phyloP scores from a whole-genome alignment of 1,140 invertebrate genomes.

The Magallana gigas region DNA sequence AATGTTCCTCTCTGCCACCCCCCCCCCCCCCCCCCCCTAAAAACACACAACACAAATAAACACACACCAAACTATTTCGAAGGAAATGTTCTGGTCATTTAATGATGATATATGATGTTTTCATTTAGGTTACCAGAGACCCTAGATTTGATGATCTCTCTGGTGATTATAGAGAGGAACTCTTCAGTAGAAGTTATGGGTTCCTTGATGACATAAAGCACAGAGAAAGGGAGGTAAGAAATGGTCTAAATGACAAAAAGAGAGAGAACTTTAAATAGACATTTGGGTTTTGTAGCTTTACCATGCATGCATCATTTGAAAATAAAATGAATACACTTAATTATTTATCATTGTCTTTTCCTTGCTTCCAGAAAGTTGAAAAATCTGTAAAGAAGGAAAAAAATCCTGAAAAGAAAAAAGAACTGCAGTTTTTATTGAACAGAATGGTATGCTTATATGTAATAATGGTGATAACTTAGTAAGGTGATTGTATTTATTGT shows the following conservation, averaged over 20 bases:
- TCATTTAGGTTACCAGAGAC: slow-evolving; percentile 80
- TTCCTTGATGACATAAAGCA: slow-evolving; percentile 84
- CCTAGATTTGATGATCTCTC: slow-evolving; percentile 90
- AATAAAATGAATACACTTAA: background rate
- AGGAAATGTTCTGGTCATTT: too few relatives aligned
- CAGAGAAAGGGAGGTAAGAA: slow-evolving; percentile 69
- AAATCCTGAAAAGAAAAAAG: slow-evolving; percentile 83
- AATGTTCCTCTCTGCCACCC: too few relatives aligned
- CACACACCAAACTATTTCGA: too few relatives aligned
- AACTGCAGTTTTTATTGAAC: slow-evolving; percentile 87
- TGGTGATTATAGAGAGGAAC: slow-evolving; percentile 86
- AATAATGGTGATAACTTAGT: too few relatives aligned
- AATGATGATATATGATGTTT: too few relatives aligned
- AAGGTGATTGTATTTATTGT: too few relatives aligned
- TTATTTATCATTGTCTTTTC: background rate
- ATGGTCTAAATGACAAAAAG: background rate
- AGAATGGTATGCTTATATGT: slow-evolving; percentile 81
- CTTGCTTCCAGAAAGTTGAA: slow-evolving; percentile 59
- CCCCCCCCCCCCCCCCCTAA: too few relatives aligned
- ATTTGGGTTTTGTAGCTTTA: background rate
- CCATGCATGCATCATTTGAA: background rate
- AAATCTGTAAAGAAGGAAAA: slow-evolving; percentile 68
- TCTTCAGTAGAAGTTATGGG: slow-evolving; percentile 87
- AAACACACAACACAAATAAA: too few relatives aligned
- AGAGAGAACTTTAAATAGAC: background rate